Conservation (phyloP, 2,888 invertebrate genomes). For the Tillus elongatus region DNA sequence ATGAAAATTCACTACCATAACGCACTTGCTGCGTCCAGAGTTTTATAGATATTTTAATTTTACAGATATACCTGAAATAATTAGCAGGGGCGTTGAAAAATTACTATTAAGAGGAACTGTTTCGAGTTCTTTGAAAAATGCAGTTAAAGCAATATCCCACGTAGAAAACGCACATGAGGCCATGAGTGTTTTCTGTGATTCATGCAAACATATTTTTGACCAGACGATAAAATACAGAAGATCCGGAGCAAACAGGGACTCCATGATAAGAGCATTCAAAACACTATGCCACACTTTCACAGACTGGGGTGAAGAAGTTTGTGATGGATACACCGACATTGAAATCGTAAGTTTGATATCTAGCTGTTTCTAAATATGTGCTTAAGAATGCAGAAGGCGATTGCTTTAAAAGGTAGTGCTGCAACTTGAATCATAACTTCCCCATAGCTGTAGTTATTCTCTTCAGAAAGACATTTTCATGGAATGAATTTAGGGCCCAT, state of each 20-base stretch:
- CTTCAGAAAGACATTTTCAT: too few species aligned
- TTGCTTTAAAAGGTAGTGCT: too few species aligned
- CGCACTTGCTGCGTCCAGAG: too few species aligned
- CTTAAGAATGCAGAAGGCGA: too few species aligned
- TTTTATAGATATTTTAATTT: too few species aligned
- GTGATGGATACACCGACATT: slow-evolving; percentile 25
- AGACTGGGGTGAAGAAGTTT: slow-evolving; percentile 21
- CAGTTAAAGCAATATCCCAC: background rate
- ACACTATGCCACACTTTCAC: slow-evolving; percentile 24
- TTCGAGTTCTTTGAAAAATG: background rate
- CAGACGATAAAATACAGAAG: slow-evolving; percentile 21
- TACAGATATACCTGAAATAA: background rate
- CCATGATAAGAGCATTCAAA: slow-evolving; percentile 21
- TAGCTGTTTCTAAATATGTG: background rate
- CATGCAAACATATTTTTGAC: slow-evolving; percentile 20
- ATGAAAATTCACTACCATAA: too few species aligned
- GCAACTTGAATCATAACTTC: too few species aligned
- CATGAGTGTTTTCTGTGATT: slow-evolving; percentile 12
- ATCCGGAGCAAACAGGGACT: slow-evolving; percentile 20
- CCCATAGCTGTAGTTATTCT: too few species aligned
- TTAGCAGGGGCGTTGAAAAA: background rate
- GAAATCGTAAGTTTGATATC: slow-evolving; percentile 24
- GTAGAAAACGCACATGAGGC: background rate
- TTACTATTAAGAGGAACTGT: background rate
- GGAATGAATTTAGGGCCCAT: too few species aligned